Conservation (phyloP, 37 sponge, comb jelly and placozoan species). For the Oopsacas minuta region DNA sequence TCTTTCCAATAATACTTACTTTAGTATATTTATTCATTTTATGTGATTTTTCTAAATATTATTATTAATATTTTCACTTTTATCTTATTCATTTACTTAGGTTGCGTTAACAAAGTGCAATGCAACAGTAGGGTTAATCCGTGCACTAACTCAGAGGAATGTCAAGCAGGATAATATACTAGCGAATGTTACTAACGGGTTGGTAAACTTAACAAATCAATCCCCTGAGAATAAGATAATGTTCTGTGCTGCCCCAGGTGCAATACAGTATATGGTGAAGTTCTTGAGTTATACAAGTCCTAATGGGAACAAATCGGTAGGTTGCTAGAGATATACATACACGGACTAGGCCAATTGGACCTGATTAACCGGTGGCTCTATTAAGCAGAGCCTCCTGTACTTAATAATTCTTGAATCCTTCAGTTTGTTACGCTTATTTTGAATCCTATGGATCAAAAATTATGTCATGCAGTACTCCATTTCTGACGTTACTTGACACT, state of each 20-base stretch:
- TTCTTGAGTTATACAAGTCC: background rate
- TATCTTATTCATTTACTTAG: background rate
- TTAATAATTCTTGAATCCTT: background rate
- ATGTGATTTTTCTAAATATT: too few species aligned
- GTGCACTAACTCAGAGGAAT: background rate
- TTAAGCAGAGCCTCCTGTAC: background rate
- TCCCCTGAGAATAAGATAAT: background rate
- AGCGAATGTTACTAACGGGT: background rate
- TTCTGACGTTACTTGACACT: too few species aligned
- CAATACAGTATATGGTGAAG: background rate
- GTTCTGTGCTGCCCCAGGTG: background rate
- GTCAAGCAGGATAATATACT: background rate
- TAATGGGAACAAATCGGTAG: background rate
- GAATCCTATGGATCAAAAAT: too few species aligned
- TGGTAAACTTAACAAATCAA: background rate
- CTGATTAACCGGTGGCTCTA: background rate
- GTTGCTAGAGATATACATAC: background rate
- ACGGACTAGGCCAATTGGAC: background rate
- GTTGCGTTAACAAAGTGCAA: background rate
- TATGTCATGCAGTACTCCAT: too few species aligned
- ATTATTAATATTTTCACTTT: too few species aligned
- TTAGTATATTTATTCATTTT: too few species aligned
- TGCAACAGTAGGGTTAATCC: background rate
- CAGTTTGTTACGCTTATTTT: too few species aligned
- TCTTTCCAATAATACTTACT: too few species aligned